These are phyloP conservation scores for Philaenus spumarius DNA, from an alignment of 1,140 invertebrate species.

Conservation along the genomic window DNA sequence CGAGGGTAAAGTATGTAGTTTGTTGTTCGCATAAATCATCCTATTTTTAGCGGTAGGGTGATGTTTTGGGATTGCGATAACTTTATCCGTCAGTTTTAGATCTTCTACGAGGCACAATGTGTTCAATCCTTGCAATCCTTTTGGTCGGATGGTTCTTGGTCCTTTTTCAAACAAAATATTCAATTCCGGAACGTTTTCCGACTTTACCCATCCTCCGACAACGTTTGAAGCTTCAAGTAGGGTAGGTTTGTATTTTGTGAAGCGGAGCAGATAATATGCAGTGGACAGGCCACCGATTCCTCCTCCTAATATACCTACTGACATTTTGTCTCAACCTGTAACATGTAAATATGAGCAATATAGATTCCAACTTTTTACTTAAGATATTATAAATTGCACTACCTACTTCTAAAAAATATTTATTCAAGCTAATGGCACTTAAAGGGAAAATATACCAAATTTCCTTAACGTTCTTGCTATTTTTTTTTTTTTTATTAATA, in stretches of 20 bases:
- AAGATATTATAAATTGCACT: too few relatives aligned
- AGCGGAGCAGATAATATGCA: slow-evolving; percentile 48
- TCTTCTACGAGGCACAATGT: slow-evolving; percentile 75
- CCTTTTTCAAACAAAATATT: slow-evolving; percentile 75
- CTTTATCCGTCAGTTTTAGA: slow-evolving; percentile 51
- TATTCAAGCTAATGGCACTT: too few relatives aligned
- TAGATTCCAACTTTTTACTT: too few relatives aligned
- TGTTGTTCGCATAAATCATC: slow-evolving; percentile 69
- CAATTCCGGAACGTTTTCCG: slow-evolving; percentile 46
- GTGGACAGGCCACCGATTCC: slow-evolving; percentile 56
- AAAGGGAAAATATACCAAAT: too few relatives aligned
- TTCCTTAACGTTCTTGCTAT: too few relatives aligned
- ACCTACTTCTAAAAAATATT: too few relatives aligned
- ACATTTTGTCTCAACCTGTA: too few relatives aligned
- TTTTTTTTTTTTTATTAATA: too few relatives aligned
- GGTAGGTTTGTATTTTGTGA: slow-evolving; percentile 39
- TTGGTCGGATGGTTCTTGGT: slow-evolving; percentile 73
- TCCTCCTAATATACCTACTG: slow-evolving; percentile 51
- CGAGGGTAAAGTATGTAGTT: slow-evolving; percentile 64
- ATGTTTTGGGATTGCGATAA: slow-evolving; percentile 49
- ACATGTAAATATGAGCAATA: too few relatives aligned
- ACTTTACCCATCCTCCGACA: slow-evolving; percentile 84
- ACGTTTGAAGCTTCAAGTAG: slow-evolving; percentile 67
- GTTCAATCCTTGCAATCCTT: slow-evolving; percentile 59
- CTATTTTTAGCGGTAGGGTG: slow-evolving; percentile 64